Conservation (phyloP, 2,888 invertebrate species). For the Patella ulyssiponensis region DNA sequence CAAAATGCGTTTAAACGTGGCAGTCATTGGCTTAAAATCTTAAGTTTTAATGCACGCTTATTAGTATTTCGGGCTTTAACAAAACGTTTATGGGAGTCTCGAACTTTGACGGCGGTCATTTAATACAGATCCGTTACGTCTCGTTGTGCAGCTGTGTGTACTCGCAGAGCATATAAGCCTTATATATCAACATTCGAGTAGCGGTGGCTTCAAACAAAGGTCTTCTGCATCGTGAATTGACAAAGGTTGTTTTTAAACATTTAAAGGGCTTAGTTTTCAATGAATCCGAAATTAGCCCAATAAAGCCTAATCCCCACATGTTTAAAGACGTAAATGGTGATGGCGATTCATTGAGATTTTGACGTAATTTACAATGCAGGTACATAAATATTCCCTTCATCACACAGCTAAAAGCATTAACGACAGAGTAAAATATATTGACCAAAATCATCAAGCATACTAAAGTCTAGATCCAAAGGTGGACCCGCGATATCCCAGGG, state of each 20-base stretch:
- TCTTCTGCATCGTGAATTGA: not conserved
- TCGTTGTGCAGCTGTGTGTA: not conserved
- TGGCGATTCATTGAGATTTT: not conserved
- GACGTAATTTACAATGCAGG: not conserved
- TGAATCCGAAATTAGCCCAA: not conserved
- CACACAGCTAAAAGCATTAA: too few species aligned
- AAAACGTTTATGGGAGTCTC: not conserved
- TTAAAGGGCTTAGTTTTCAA: too few species aligned
- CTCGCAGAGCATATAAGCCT: not conserved
- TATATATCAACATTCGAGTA: not conserved
- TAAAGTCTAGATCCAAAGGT: too few species aligned
- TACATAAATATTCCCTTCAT: not conserved
- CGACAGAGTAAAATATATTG: too few species aligned
- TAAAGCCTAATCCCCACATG: not conserved
- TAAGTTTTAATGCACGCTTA: not conserved
- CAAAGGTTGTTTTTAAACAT: not conserved
- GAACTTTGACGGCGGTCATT: not conserved
- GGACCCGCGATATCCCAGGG: too few species aligned
- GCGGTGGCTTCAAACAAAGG: constrained; percentile 6
- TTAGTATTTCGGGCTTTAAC: not conserved
- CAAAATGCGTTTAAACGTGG: too few species aligned
- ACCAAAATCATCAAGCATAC: too few species aligned
- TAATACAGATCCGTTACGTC: not conserved
- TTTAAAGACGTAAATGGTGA: too few species aligned
- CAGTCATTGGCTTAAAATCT: too few species aligned